These are phyloP conservation scores for Lepidotrigona ventralis DNA, from an alignment of 1,140 invertebrate species.

Conservation along the genomic window DNA sequence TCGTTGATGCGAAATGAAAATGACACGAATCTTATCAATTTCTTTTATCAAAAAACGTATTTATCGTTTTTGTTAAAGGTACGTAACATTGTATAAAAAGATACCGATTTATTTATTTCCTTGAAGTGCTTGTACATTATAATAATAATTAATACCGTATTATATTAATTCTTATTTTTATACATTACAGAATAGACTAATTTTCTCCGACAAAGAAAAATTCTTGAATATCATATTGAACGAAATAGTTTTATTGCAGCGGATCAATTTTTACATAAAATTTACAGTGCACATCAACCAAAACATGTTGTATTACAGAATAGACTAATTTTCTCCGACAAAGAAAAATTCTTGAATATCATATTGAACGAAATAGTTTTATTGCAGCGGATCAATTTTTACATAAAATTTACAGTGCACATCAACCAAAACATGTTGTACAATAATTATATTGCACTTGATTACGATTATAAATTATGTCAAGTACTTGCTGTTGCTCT, in stretches of 20 bases:
- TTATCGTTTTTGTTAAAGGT: slow-evolving; percentile 51
- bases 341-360: slow-evolving; percentile 50
- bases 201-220: slow-evolving; percentile 28
- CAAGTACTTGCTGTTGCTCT: slow-evolving; percentile 62
- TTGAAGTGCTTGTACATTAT: not conserved
- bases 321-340: slow-evolving; percentile 41
- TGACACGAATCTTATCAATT: slow-evolving; percentile 26
- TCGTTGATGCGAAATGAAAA: not conserved
- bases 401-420: slow-evolving; percentile 63
- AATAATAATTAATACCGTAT: not conserved
- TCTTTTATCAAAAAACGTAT: slow-evolving; percentile 50
- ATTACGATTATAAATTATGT: slow-evolving; percentile 61
- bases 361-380: slow-evolving; percentile 56
- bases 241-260: slow-evolving; percentile 53
- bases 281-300: slow-evolving; percentile 54
- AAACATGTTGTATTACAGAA: slow-evolving; percentile 52
- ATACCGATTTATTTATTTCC: not conserved
- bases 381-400: slow-evolving; percentile 43
- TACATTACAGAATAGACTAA: slow-evolving; percentile 62
- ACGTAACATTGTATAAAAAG: not conserved
- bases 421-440: slow-evolving; percentile 42
- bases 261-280: slow-evolving; percentile 56
- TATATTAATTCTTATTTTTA: not conserved
- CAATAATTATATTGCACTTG: slow-evolving; percentile 48
- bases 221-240: slow-evolving; percentile 54